Evolutionary conservation across 1,140 invertebrate species (phyloP).

Genomic region (Schlechtendalia chinensis): DNA sequence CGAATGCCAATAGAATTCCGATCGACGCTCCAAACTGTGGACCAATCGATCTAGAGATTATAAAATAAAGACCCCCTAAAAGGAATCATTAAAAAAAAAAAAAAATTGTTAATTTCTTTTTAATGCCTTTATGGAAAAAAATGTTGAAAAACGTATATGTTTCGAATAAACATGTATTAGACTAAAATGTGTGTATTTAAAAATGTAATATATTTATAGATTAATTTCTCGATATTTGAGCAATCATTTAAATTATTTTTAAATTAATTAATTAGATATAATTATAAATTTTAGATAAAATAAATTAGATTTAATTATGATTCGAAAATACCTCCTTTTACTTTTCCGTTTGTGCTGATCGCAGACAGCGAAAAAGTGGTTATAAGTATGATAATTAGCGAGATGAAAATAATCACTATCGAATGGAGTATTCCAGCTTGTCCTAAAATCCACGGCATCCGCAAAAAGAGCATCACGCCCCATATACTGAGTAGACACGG

Average conservation of each 20-base stretch:
- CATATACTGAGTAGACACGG: conserved; percentile 82
- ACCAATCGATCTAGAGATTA: conserved; percentile 96
- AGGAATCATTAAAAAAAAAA: neutral
- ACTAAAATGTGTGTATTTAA: no score
- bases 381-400: conserved; percentile 85
- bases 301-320: no score
- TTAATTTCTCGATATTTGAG: no score
- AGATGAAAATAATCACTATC: conserved; percentile 81
- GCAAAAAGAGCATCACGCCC: conserved; percentile 83
- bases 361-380: conserved; percentile 96
- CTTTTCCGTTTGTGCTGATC: conserved; percentile 97
- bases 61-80: conserved; percentile 82
- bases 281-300: no score
- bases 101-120: no score
- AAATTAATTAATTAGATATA: no score
- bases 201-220: no score
- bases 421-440: conserved; percentile 74
- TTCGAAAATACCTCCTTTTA: conserved; percentile 93
- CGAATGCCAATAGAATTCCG: conserved; percentile 94
- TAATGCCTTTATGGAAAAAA: no score
- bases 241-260: no score
- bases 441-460: conserved; percentile 81
- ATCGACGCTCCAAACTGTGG: conserved; percentile 98
- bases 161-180: no score
- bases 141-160: no score